Evolutionary conservation across 2,113 vertebrate species (phyloP), one percentile per base, ranked within the genome.

Genomic region (Antigone vipio): DNA sequence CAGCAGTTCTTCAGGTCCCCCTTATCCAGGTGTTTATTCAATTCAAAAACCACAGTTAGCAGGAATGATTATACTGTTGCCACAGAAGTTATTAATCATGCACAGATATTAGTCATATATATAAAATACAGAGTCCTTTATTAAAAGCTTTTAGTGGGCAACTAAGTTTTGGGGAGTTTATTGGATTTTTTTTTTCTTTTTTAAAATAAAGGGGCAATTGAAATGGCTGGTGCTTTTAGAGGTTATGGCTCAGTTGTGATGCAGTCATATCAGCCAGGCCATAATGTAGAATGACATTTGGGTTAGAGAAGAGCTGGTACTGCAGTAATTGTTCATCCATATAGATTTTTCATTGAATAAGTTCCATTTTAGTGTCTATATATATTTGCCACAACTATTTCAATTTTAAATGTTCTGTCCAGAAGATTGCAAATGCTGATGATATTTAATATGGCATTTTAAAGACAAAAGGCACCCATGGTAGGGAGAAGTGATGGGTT

Each of bases 261-360:
- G 58, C 60, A 77, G n/a, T 88, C 38, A 29, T 26, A 56, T 30
- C 90, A 93, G 59, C 71, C 68, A 62, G 75, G 12, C 71, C 52
- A 34, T 93, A 94, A 95, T 35, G 15, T n/a, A 94, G 83, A 96
- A 68, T 62, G 89, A 87, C 71, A 85, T 53, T 34, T 52, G 58
- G 55, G 44, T 79, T 94, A 97, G 52, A 63, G 50, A 71, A 97
- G 35, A 90, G 92, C 87, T 92, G 79, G 42, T 53, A 26, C 79
- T 94, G 50, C 78, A 82, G 56, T 44, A 94, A 89, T 80, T 89
- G 92, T 52, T 84, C 63, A 91, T 69, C 79, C 40, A 79, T 74
- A 94, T 62, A 68, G 78, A 89, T 97, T 96, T 96, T 96, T 80
- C 47, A 56, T 19, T 82, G 40, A 92, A 60, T 64, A 87, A 82